Percentiles rank a stretch among this genome's conserved stretches.
Conservation (phyloP, 2,113 vertebrate species). For the Apeltes quadracus region DNA sequence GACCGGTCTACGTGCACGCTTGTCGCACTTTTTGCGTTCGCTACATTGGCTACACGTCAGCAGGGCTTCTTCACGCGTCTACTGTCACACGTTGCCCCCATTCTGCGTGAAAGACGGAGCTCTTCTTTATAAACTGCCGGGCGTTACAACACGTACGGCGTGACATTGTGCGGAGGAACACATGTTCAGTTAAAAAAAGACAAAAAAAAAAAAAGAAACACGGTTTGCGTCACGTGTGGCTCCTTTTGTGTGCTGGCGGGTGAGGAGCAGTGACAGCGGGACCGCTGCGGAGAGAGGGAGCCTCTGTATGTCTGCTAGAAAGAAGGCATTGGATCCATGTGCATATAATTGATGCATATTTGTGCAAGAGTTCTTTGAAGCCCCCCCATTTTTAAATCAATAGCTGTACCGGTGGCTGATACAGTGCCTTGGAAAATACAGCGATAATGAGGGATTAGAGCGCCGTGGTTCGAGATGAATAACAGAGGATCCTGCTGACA, state of each 20-base stretch:
- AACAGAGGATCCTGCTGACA: slow-evolving; percentile 51
- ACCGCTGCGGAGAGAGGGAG: slow-evolving; percentile 53
- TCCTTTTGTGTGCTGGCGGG: slow-evolving; percentile 72
- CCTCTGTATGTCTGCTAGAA: slow-evolving; percentile 15
- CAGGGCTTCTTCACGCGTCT: no score
- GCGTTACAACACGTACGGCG: not conserved
- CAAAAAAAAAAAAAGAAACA: slow-evolving; percentile 3
- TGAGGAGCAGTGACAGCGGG: slow-evolving; percentile 52
- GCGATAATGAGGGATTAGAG: slow-evolving; percentile 47
- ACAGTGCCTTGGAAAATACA: slow-evolving; percentile 11
- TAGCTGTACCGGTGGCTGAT: not conserved
- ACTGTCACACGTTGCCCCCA: no score
- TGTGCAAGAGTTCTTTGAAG: not conserved
- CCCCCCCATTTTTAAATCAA: not conserved
- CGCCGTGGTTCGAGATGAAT: slow-evolving; percentile 46
- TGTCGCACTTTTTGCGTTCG: no score
- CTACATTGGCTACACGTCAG: no score
- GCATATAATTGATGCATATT: not conserved
- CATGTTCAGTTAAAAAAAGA: not conserved
- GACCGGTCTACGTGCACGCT: rapidly evolving
- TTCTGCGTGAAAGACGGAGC: no score
- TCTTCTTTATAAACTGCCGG: not conserved
- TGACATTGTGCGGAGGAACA: slow-evolving; percentile 28
- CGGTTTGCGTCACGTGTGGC: slow-evolving; percentile 14
- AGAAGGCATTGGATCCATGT: not conserved